phyloP scores from a whole-genome alignment of 2,888 invertebrate genomes.

The Phasia obesa region DNA sequence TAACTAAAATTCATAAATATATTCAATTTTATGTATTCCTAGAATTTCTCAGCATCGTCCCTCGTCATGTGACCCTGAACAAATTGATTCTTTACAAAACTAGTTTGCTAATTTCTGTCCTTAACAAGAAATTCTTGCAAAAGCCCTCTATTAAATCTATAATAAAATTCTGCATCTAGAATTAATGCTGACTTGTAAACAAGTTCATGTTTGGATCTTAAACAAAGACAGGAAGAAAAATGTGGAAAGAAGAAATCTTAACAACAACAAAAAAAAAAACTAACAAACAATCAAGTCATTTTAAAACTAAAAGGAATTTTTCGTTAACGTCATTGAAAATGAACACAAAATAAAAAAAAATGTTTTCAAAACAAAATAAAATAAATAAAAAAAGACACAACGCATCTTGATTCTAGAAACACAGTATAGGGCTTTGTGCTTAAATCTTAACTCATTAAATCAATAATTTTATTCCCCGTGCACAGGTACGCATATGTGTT shows the following conservation, averaged over 20 bases:
- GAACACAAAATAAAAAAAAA: conserved; percentile 20
- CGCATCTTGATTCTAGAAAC: too few species aligned
- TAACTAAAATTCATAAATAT: background rate
- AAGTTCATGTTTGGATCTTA: background rate
- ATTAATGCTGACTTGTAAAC: conserved; percentile 19
- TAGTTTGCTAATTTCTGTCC: conserved; percentile 13
- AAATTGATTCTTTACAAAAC: conserved; percentile 13
- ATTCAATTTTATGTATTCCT: conserved; percentile 30
- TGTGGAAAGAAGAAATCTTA: background rate
- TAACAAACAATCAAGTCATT: background rate
- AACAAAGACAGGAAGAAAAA: conserved; percentile 10
- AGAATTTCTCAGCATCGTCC: conserved; percentile 1
- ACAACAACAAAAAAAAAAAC: too few species aligned
- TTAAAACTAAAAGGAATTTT: conserved; percentile 27
- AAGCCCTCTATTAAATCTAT: background rate
- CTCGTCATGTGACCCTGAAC: conserved; percentile 29
- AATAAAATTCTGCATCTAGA: conserved; percentile 32
- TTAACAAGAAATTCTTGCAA: conserved; percentile 7
- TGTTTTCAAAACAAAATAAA: background rate
- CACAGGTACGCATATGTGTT: background rate
- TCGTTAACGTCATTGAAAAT: conserved; percentile 17
- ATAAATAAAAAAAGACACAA: background rate
- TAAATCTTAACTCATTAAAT: too few species aligned
- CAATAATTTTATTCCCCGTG: too few species aligned
- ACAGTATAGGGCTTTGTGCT: too few species aligned